A percentile compares a stretch with the other conserved stretches of the same genome.
These are phyloP conservation scores for Dromius quadrimaculatus DNA, from an alignment of 2,888 invertebrate species.

Conservation along the genomic window DNA sequence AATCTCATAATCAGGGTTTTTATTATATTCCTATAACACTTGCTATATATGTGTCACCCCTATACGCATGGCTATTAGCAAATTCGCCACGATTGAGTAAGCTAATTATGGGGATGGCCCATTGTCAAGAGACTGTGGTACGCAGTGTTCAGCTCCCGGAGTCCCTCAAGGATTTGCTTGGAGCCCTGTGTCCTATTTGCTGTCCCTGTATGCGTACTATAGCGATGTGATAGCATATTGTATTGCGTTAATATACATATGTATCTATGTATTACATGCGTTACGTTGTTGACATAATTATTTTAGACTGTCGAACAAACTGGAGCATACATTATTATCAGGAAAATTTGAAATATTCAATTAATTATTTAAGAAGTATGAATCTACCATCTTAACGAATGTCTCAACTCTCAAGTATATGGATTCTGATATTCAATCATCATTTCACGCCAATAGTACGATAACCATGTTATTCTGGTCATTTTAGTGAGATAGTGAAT, in stretches of 20 bases:
- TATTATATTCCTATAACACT: slow-evolving; percentile 3
- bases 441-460: no score
- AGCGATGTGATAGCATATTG: slow-evolving; percentile 16
- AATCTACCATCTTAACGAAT: no score
- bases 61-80: slow-evolving; percentile 46
- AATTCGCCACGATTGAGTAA: slow-evolving; percentile 51
- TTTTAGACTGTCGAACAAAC: no score
- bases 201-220: slow-evolving; percentile 3
- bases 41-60: slow-evolving; percentile 19
- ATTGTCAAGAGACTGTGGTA: slow-evolving; percentile 36
- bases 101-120: slow-evolving; percentile 48
- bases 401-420: no score
- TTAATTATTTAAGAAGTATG: no score
- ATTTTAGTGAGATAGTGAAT: no score
- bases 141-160: slow-evolving; percentile 11
- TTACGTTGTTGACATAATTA: slow-evolving; percentile 1
- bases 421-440: no score
- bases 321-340: no score
- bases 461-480: no score
- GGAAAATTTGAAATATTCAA: no score
- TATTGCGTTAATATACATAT: slow-evolving; percentile 13
- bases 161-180: slow-evolving; percentile 25
- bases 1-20: no score
- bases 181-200: no score
- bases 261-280: neutral